These are phyloP conservation scores for Dufourea novaeangliae DNA, from an alignment of 1,140 invertebrate species.

Conservation along the genomic window DNA sequence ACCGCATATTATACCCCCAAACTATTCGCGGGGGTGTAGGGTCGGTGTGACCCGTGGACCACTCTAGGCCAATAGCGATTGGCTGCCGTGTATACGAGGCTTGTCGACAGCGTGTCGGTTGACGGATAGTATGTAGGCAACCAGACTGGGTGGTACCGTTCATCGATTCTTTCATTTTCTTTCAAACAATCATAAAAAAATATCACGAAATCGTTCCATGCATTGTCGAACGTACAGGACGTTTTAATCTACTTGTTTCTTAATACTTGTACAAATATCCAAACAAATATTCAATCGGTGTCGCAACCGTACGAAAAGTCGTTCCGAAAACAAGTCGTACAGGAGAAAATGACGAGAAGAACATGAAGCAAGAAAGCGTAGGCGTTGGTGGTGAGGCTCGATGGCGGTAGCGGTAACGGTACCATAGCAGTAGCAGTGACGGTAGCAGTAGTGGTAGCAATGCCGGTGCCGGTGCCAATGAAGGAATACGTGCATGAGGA, in stretches of 20 bases:
- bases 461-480: constrained; percentile 14
- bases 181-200: too few species aligned
- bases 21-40: constrained; percentile 62
- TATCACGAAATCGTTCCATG: too few species aligned
- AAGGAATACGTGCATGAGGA: constrained; percentile 38
- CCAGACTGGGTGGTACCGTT: constrained; percentile 22
- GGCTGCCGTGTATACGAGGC: background rate
- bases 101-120: background rate
- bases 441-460: background rate
- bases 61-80: constrained; percentile 27
- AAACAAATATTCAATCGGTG: too few species aligned
- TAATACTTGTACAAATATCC: too few species aligned
- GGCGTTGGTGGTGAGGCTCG: background rate
- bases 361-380: background rate
- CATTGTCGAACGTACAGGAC: too few species aligned
- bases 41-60: constrained; percentile 12
- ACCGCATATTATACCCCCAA: constrained; percentile 71
- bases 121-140: constrained; percentile 13
- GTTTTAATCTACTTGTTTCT: too few species aligned
- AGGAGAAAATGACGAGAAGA: background rate
- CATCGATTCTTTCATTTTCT: constrained; percentile 72
- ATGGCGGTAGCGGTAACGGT: background rate
- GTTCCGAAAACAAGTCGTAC: too few species aligned
- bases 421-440: background rate
- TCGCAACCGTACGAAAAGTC: too few species aligned